Evolutionary conservation across 1,140 invertebrate species (phyloP), one percentile per base, ranked within the genome.

Genomic region (Arctopsyche grandis): DNA sequence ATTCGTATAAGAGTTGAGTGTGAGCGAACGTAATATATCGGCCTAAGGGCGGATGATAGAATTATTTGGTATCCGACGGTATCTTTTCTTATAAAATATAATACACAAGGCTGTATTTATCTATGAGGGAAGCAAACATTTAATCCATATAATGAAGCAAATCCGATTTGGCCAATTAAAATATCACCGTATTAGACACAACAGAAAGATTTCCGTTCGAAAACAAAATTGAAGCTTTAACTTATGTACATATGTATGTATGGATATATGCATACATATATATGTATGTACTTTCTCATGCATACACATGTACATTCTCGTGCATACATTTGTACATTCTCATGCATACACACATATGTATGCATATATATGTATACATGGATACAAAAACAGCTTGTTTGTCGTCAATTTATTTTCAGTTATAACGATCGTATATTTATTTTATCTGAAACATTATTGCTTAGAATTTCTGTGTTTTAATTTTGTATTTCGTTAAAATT

Each of bases 141-240:
- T 82, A 80, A 82, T 82, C 79, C 81, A 82, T 77, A 84, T 85
- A 85, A 85, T 85, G 84, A 85, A 82, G 81, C 44, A 80, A 85
- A 85, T 84, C 84, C 84, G 84, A 84, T 85, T 85, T 84, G 82
- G 82, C 84, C 83, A 85, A 85, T 85, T 85, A 84, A 85, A 85
- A 85, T 84, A 82, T 80, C 81, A 80, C 76, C 75, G 79, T 80
- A 80, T 79, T 80, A 79, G 63, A 78, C 48, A 71, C 60, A 77
- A 78, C 79, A 71, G 52, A 48, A 81, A 78, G 76, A 78, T 78
- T 73, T 75, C 4, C 44, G 16, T 56, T 43, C 74, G 74, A 69
- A 38, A 16, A n/a, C 1, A 69, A 77, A 24, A 73, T 16, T 43
- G 52, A 63, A 56, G 48, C 16, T 16, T 52, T 10, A 52, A 5